Evolutionary conservation across 2,113 vertebrate species (phyloP).

Genomic region (Cinclus cinclus): DNA sequence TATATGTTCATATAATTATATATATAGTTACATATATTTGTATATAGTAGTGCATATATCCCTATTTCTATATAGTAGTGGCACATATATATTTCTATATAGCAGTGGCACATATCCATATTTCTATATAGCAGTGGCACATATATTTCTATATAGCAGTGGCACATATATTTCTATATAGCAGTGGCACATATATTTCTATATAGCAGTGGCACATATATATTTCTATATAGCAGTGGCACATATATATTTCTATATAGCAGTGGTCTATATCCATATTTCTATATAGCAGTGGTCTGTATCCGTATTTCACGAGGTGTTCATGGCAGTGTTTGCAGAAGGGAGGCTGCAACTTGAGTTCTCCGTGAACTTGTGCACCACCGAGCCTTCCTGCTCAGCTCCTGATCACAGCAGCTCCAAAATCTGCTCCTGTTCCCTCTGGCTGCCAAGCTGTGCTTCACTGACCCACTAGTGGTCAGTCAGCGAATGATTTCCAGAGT

Average conservation of each 20-base stretch:
- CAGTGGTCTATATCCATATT: background rate
- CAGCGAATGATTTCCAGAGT: background rate
- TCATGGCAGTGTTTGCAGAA: background rate
- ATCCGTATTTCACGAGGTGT: too few relatives aligned
- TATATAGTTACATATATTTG: background rate
- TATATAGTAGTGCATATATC: too few relatives aligned
- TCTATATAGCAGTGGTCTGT: too few relatives aligned
- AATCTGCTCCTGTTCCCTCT: background rate
- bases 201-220: too few relatives aligned
- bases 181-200: too few relatives aligned
- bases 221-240: too few relatives aligned
- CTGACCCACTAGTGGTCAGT: rapidly evolving
- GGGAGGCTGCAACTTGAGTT: rapidly evolving
- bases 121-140: background rate
- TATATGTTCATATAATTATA: background rate
- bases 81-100: background rate
- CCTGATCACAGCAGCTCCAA: rapidly evolving
- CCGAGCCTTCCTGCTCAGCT: background rate
- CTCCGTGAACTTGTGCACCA: background rate
- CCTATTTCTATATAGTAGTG: too few relatives aligned
- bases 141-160: background rate
- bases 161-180: too few relatives aligned
- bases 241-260: too few relatives aligned
- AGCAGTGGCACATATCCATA: too few relatives aligned
- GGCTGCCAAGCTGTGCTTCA: background rate